These are phyloP conservation scores for Zootermopsis nevadensis DNA, from an alignment of 2,888 invertebrate genomes.

Conservation along the genomic window DNA sequence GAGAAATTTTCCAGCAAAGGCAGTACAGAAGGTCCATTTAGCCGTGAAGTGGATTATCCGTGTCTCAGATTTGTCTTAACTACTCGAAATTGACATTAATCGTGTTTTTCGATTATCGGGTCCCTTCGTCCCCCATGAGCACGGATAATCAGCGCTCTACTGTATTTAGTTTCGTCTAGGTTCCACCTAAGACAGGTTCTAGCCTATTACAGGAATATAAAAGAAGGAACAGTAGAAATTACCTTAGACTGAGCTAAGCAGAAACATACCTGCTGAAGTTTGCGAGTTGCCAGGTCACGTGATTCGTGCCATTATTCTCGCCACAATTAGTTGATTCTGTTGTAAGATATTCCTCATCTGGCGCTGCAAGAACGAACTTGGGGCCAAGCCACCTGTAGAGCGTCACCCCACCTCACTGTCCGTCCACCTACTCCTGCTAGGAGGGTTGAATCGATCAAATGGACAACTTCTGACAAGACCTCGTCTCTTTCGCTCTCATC, in stretches of 20 bases:
- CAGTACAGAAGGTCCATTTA: too few species aligned
- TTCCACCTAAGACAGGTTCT: too few species aligned
- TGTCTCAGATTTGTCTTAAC: too few species aligned
- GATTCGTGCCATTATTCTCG: slow-evolving; percentile 13
- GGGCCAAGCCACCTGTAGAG: slow-evolving; percentile 22
- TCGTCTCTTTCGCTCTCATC: background rate
- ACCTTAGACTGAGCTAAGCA: background rate
- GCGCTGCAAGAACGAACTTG: background rate
- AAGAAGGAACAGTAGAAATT: background rate
- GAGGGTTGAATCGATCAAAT: slow-evolving; percentile 15
- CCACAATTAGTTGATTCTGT: slow-evolving; percentile 7
- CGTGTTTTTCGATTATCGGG: too few species aligned
- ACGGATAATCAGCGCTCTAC: too few species aligned
- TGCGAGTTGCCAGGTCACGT: background rate
- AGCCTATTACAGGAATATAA: too few species aligned
- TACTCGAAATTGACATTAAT: too few species aligned
- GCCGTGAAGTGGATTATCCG: too few species aligned
- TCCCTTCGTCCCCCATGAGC: too few species aligned
- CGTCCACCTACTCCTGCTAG: slow-evolving; percentile 1
- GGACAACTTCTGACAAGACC: slow-evolving; percentile 29
- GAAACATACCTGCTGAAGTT: background rate
- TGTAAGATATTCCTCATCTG: background rate
- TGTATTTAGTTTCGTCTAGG: too few species aligned
- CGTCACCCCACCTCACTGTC: background rate
- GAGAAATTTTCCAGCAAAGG: too few species aligned